Conservation (phyloP, 2,888 invertebrate species). For the Philereme vetulata region DNA sequence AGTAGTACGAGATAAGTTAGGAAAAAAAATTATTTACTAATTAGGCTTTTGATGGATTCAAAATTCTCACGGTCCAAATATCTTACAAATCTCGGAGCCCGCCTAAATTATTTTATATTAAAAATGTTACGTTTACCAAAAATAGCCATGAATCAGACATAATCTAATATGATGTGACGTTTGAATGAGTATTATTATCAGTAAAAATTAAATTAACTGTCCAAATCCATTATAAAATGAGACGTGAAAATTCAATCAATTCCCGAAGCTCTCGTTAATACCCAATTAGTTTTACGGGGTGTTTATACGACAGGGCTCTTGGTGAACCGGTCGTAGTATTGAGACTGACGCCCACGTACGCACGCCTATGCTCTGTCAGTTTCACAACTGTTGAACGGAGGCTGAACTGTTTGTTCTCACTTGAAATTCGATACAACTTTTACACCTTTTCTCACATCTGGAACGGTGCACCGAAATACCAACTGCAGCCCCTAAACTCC, state of each 20-base stretch:
- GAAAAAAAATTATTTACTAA: too few species aligned
- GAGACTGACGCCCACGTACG: constrained; percentile 46
- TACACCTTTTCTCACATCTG: too few species aligned
- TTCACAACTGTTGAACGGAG: constrained; percentile 43
- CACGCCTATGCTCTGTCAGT: constrained; percentile 44
- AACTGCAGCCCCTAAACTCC: too few species aligned
- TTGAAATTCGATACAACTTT: constrained; percentile 1
- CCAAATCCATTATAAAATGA: constrained; percentile 22
- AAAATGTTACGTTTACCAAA: too few species aligned
- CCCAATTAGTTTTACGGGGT: constrained; percentile 32
- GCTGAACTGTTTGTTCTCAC: constrained; percentile 45
- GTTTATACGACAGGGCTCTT: constrained; percentile 29
- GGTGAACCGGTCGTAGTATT: constrained; percentile 30
- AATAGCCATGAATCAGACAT: too few species aligned
- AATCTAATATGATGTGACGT: constrained; percentile 1
- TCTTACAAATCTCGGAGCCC: too few species aligned
- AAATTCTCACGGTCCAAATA: too few species aligned
- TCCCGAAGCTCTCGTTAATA: constrained; percentile 11
- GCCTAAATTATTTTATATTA: too few species aligned
- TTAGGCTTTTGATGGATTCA: too few species aligned
- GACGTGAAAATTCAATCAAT: constrained; percentile 21
- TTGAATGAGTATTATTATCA: constrained; percentile 9
- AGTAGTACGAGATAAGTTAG: too few species aligned
- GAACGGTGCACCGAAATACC: too few species aligned
- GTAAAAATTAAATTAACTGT: constrained; percentile 20